Evolutionary conservation across 2,888 invertebrate species (phyloP).

Genomic region (Gisinianus flammeolus): DNA sequence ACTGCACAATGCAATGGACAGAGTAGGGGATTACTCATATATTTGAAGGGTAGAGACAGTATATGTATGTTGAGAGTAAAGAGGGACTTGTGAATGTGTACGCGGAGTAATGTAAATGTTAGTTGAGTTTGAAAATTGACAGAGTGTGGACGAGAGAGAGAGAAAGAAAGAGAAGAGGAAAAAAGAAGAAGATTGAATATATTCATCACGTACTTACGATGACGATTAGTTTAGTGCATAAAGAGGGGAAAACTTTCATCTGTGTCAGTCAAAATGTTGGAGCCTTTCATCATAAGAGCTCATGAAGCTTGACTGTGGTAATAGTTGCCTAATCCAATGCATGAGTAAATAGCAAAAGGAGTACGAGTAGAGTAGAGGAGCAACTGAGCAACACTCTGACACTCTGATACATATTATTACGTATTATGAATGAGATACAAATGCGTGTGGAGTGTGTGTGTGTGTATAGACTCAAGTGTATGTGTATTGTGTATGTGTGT

Average conservation of each 20-base stretch:
- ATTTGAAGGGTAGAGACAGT: too few relatives aligned
- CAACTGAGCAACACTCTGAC: not conserved
- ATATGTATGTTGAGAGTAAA: not conserved
- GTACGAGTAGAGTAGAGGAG: not conserved
- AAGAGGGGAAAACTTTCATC: slow-evolving; percentile 14
- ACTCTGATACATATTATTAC: not conserved
- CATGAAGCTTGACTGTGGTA: not conserved
- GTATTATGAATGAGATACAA: not conserved
- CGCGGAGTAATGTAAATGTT: not conserved
- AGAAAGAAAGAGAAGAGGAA: not conserved
- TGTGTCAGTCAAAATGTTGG: slow-evolving; percentile 27
- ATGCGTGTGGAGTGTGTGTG: not conserved
- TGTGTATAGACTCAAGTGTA: not conserved
- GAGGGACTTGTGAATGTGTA: not conserved
- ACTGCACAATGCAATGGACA: too few relatives aligned
- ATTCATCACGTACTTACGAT: slow-evolving; percentile 16
- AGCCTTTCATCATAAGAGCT: slow-evolving; percentile 1
- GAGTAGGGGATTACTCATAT: too few relatives aligned
- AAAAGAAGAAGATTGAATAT: not conserved
- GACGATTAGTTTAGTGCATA: slow-evolving; percentile 5
- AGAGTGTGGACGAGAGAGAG: not conserved
- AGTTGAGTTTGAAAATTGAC: not conserved
- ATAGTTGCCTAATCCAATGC: slow-evolving; percentile 6
- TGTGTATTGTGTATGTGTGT: not conserved
- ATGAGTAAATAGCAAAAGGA: not conserved